These are phyloP conservation scores for Himalopsyche tibetana DNA, from an alignment of 2,888 invertebrate genomes.

Conservation along the genomic window DNA sequence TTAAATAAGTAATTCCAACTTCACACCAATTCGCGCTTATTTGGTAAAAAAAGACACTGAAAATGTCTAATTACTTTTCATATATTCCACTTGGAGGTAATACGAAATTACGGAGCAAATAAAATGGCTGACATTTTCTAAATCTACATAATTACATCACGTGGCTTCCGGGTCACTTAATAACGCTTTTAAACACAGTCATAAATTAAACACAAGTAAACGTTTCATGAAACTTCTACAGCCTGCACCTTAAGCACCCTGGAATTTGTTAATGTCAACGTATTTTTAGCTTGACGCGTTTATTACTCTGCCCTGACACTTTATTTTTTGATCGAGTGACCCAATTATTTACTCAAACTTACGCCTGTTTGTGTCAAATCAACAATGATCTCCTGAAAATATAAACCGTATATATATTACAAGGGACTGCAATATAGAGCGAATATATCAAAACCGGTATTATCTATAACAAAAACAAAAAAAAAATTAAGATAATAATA, in stretches of 20 bases:
- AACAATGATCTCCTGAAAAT: neutral
- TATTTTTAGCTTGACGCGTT: slow-evolving; percentile 14
- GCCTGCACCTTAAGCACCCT: slow-evolving; percentile 9
- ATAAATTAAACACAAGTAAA: slow-evolving; percentile 19
- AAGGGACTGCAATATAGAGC: too few species aligned
- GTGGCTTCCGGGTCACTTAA: slow-evolving; percentile 14
- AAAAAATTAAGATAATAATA: too few species aligned
- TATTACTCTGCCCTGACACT: slow-evolving; percentile 6
- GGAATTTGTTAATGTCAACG: slow-evolving; percentile 26
- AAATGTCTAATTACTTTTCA: neutral
- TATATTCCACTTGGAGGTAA: neutral
- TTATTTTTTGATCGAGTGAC: slow-evolving; percentile 25
- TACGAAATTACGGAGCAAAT: neutral
- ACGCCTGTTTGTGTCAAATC: neutral
- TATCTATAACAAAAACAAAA: too few species aligned
- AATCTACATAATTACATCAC: slow-evolving; percentile 21
- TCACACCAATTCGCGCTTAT: too few species aligned
- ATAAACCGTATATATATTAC: too few species aligned
- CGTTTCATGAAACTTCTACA: neutral
- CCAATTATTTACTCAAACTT: slow-evolving; percentile 2
- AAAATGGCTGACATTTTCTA: slow-evolving; percentile 14
- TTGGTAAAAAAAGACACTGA: too few species aligned
- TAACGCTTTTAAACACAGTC: slow-evolving; percentile 19
- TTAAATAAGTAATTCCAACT: too few species aligned
- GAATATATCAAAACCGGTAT: too few species aligned